phyloP scores from a whole-genome alignment of 2,797 vertebrate genomes.

The Austrolebias charrua region DNA sequence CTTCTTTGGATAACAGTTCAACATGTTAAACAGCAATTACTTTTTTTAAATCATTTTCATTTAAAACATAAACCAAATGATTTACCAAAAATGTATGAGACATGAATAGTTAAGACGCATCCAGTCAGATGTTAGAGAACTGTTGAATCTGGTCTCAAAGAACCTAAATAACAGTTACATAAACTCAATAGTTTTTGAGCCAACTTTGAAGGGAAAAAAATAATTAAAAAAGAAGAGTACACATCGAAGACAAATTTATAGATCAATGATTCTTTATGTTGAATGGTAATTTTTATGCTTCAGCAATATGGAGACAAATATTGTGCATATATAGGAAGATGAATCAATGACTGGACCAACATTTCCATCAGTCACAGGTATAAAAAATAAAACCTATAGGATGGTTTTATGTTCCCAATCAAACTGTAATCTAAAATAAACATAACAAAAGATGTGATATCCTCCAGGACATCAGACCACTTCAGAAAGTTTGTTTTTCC shows the following conservation, averaged over 20 bases:
- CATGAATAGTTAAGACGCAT: not conserved
- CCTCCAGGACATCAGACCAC: slow-evolving; percentile 1
- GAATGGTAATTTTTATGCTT: not conserved
- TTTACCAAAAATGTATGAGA: not conserved
- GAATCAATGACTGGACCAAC: no score
- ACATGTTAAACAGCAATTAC: not conserved
- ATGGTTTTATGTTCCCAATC: slow-evolving; percentile 8
- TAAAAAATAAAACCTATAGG: not conserved
- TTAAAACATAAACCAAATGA: not conserved
- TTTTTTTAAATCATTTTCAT: not conserved
- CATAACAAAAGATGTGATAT: slow-evolving; percentile 19
- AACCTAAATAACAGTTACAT: not conserved
- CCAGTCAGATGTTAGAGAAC: slow-evolving; percentile 13
- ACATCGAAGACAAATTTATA: not conserved
- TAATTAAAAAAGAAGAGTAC: not conserved
- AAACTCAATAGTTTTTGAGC: slow-evolving; percentile 5
- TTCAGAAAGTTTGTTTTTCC: slow-evolving; percentile 3
- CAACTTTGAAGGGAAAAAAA: not conserved
- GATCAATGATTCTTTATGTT: not conserved
- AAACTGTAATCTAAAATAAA: slow-evolving; percentile 20
- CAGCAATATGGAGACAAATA: no score
- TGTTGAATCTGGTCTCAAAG: slow-evolving; percentile 30
- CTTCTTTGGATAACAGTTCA: not conserved
- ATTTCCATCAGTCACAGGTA: not conserved
- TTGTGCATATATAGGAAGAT: no score